These are phyloP conservation scores for Hecatera dysodea DNA, from an alignment of 2,888 invertebrate genomes.

Conservation along the genomic window DNA sequence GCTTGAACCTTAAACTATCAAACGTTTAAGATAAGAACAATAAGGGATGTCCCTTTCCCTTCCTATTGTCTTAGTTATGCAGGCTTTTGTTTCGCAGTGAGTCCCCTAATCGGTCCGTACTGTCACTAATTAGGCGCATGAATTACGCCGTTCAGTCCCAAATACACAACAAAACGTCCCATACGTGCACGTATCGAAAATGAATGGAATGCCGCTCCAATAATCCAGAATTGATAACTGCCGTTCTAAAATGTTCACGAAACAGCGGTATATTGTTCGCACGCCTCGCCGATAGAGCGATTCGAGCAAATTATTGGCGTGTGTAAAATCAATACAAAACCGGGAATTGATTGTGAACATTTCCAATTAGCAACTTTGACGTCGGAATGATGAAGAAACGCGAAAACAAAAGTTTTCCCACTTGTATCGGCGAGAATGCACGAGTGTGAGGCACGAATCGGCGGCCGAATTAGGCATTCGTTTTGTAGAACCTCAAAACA, in stretches of 20 bases:
- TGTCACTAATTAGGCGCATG: constrained; percentile 8
- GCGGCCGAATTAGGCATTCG: constrained; percentile 21
- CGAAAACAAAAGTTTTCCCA: constrained; percentile 60
- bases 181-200: constrained; percentile 23
- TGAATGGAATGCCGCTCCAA: constrained; percentile 50
- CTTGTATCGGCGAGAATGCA: constrained; percentile 30
- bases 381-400: constrained; percentile 45
- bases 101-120: neutral
- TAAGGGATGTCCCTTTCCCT: neutral
- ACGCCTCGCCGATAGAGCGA: constrained; percentile 49
- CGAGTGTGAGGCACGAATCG: constrained; percentile 5
- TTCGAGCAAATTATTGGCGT: constrained; percentile 55
- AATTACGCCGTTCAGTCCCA: constrained; percentile 7
- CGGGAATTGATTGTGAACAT: constrained; percentile 60
- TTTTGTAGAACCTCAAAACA: constrained; percentile 23
- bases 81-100: neutral
- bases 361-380: constrained; percentile 64
- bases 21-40: constrained; percentile 9
- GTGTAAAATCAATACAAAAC: constrained; percentile 60
- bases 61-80: neutral
- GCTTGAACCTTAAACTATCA: constrained; percentile 7
- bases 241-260: constrained; percentile 56
- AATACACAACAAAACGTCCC: constrained; percentile 30
- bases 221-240: constrained; percentile 53
- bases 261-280: constrained; percentile 36